phyloP scores from a whole-genome alignment of 2,888 invertebrate genomes.

The Cecidostiba fungosa region DNA sequence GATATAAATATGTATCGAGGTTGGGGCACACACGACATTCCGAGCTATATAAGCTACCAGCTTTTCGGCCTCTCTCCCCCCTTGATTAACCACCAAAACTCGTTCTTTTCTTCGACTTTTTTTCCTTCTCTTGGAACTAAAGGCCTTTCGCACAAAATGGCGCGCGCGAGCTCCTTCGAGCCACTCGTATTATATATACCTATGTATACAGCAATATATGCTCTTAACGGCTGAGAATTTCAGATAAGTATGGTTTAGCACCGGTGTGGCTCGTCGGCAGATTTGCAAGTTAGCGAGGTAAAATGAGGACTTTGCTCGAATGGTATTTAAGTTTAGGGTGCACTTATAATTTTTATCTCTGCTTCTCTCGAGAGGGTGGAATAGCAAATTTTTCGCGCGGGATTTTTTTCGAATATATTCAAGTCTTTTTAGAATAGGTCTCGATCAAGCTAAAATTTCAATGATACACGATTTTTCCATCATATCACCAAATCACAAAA shows the following conservation, averaged over 20 bases:
- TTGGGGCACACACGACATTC: slow-evolving; percentile 21
- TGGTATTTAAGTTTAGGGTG: slow-evolving; percentile 40
- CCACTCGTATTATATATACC: slow-evolving; percentile 18
- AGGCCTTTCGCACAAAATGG: slow-evolving; percentile 41
- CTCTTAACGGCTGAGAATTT: slow-evolving; percentile 51
- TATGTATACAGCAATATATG: not conserved
- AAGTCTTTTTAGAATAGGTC: no score
- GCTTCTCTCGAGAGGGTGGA: not conserved
- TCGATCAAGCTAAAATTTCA: no score
- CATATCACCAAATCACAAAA: not conserved
- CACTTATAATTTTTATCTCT: slow-evolving; percentile 53
- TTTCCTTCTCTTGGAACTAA: not conserved
- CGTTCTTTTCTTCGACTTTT: slow-evolving; percentile 37
- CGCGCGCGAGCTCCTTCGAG: slow-evolving; percentile 31
- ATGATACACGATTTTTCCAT: no score
- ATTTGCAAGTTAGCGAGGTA: slow-evolving; percentile 45
- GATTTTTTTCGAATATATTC: no score
- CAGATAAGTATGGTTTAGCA: slow-evolving; percentile 57
- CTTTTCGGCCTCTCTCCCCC: slow-evolving; percentile 23
- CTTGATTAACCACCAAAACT: slow-evolving; percentile 42
- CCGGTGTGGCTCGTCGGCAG: not conserved
- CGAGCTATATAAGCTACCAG: slow-evolving; percentile 36
- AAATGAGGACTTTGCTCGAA: slow-evolving; percentile 43
- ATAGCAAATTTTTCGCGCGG: slow-evolving; percentile 18
- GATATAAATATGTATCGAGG: slow-evolving; percentile 39